Conservation (phyloP, 2,888 invertebrate species). For the Caradrina clavipalpis region DNA sequence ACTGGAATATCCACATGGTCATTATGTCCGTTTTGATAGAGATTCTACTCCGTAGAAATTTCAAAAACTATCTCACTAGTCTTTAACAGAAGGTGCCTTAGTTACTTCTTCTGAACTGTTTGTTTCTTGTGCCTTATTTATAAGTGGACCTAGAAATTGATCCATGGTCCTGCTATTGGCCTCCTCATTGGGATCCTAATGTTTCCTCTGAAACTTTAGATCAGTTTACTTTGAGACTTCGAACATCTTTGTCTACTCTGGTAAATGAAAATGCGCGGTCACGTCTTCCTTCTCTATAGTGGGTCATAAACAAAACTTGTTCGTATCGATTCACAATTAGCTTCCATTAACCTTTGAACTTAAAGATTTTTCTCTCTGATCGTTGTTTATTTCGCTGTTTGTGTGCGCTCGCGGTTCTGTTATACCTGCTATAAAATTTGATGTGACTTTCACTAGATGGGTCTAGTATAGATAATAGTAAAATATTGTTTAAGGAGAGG, state of each 20-base stretch:
- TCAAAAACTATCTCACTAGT: too few species aligned
- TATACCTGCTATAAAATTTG: slow-evolving; percentile 37
- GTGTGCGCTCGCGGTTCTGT: slow-evolving; percentile 41
- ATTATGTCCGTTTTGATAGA: slow-evolving; percentile 1
- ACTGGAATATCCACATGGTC: not conserved
- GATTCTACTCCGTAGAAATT: not conserved
- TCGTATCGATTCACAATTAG: slow-evolving; percentile 58
- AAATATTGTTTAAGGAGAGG: not conserved
- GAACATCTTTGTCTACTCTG: slow-evolving; percentile 5
- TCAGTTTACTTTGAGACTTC: not conserved
- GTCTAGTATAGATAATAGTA: slow-evolving; percentile 3
- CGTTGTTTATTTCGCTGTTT: slow-evolving; percentile 40
- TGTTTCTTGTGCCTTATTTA: not conserved
- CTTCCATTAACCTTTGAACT: slow-evolving; percentile 61
- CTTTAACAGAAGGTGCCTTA: too few species aligned
- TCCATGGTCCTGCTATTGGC: too few species aligned
- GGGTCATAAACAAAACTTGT: slow-evolving; percentile 55
- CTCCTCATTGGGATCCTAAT: too few species aligned
- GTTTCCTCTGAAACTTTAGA: slow-evolving; percentile 5
- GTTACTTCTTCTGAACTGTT: not conserved
- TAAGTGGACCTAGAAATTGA: too few species aligned
- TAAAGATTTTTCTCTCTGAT: slow-evolving; percentile 34
- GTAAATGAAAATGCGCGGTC: slow-evolving; percentile 33
- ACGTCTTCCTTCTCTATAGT: slow-evolving; percentile 33
- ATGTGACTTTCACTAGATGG: slow-evolving; percentile 55